phyloP scores from a whole-genome alignment of 2,113 vertebrate genomes.

The Melanotaenia duboulayi region DNA sequence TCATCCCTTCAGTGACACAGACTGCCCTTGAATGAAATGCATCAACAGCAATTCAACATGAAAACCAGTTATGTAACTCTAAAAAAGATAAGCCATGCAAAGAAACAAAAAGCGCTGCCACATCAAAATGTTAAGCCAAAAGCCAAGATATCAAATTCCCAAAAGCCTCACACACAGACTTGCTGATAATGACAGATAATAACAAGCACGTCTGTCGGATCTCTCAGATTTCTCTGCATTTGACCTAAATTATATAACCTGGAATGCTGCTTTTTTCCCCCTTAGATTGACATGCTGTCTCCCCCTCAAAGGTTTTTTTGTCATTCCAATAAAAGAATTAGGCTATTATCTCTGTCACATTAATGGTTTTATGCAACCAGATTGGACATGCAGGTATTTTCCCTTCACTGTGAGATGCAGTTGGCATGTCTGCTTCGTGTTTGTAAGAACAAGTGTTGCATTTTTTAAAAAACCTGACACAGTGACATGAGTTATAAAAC shows the following conservation, averaged over 20 bases:
- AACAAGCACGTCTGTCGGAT: background rate
- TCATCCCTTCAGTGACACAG: slow-evolving; percentile 4
- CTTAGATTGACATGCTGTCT: background rate
- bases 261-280: background rate
- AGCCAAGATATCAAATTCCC: slow-evolving; percentile 33
- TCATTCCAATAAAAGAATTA: slow-evolving; percentile 13
- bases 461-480: too few relatives aligned
- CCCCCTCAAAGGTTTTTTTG: background rate
- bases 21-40: background rate
- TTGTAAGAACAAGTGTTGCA: background rate
- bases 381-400: slow-evolving; percentile 8
- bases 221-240: background rate
- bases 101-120: slow-evolving; percentile 10
- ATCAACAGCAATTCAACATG: background rate
- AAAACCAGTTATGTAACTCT: slow-evolving; percentile 40
- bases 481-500: too few relatives aligned
- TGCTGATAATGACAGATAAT: slow-evolving; percentile 6
- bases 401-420: background rate
- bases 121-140: slow-evolving; percentile 32
- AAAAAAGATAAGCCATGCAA: slow-evolving; percentile 5
- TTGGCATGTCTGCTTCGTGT: background rate
- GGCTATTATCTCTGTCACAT: slow-evolving; percentile 35
- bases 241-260: slow-evolving; percentile 30
- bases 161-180: slow-evolving; percentile 13
- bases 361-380: slow-evolving; percentile 21